These are phyloP conservation scores for Turdus rufiventris DNA, from an alignment of 2,113 vertebrate species.

Conservation along the genomic window DNA sequence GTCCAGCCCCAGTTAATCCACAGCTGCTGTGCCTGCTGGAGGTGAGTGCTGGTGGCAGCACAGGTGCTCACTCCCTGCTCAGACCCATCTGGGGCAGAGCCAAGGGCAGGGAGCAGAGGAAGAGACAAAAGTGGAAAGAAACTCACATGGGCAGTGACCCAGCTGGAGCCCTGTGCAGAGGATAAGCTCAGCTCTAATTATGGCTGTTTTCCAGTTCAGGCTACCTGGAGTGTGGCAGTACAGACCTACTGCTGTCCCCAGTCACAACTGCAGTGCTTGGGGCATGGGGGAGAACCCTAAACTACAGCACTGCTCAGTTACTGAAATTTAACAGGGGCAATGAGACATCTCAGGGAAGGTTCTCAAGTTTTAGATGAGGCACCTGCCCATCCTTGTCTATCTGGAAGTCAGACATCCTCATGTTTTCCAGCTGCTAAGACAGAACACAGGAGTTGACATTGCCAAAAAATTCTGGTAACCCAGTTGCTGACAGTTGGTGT, in stretches of 20 bases:
- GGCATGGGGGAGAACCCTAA: rapidly evolving
- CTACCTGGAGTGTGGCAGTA: not conserved
- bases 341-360: not conserved
- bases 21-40: not conserved
- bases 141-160: not conserved
- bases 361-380: not conserved
- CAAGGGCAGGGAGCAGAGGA: not conserved
- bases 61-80: not conserved
- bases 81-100: not conserved
- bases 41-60: rapidly evolving
- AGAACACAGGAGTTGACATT: not conserved
- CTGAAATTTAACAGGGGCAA: not conserved
- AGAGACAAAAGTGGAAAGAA: not conserved
- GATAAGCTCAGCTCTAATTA: not conserved
- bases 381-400: not conserved
- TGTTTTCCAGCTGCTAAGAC: not conserved
- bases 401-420: not conserved
- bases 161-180: not conserved
- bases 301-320: not conserved
- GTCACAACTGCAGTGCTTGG: rapidly evolving
- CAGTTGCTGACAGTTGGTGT: not conserved
- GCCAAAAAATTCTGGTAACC: not conserved
- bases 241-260: not conserved
- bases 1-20: not conserved
- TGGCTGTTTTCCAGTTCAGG: not conserved